These are phyloP conservation scores for Eupithecia abbreviata DNA, from an alignment of 2,888 invertebrate genomes.

Conservation along the genomic window DNA sequence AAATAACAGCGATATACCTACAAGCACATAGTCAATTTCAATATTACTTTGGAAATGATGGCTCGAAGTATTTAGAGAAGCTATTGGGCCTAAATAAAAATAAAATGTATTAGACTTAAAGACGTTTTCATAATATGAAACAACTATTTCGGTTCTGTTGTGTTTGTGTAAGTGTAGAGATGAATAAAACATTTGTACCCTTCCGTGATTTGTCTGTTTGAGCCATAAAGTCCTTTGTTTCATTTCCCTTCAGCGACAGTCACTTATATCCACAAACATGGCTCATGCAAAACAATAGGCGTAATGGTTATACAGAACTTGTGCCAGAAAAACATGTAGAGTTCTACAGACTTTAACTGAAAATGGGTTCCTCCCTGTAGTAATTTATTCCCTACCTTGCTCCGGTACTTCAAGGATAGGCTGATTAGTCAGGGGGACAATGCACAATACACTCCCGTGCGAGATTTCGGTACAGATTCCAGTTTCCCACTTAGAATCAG, in stretches of 20 bases:
- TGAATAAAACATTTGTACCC: conserved; percentile 10
- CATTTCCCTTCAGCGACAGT: conserved; percentile 25
- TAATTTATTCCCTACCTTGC: background rate
- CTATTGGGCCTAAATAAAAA: background rate
- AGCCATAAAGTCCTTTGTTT: conserved; percentile 27
- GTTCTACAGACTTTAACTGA: background rate
- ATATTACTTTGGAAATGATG: background rate
- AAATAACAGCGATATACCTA: background rate
- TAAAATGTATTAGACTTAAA: background rate
- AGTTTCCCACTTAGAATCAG: too few species aligned
- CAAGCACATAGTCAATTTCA: background rate
- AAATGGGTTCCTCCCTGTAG: background rate
- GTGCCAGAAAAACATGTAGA: conserved; percentile 2
- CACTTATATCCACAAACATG: conserved; percentile 28
- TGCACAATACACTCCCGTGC: too few species aligned
- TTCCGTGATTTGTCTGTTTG: conserved; percentile 12
- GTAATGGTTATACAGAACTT: conserved; percentile 7
- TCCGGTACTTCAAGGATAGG: too few species aligned
- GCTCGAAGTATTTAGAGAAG: background rate
- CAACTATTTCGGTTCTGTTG: background rate
- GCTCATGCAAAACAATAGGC: conserved; percentile 20
- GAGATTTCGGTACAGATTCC: too few species aligned
- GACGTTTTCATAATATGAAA: background rate
- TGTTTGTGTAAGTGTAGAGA: background rate
- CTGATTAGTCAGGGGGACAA: too few species aligned